Base-by-base conservation (phyloP, 2,113 vertebrate genomes). In the Paramormyrops kingsleyae region DNA sequence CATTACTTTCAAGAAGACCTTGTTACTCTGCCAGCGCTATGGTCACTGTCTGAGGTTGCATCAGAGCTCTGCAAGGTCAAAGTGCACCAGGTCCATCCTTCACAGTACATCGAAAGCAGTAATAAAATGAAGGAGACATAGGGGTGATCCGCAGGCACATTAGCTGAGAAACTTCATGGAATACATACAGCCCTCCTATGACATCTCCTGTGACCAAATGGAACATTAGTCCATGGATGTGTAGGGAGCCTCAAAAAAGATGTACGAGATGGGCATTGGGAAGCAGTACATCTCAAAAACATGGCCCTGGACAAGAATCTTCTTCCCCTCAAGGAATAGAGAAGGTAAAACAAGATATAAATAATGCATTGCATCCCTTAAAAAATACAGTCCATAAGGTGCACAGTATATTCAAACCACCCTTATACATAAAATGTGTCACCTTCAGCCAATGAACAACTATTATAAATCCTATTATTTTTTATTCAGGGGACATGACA, bases 221-320 rank as follows among this genome's bases (percentile, higher is more conserved):
- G 39, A 62, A 53, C 53, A 83, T 90, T 77, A 66, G 74, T 5
- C 19, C 77, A 53, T 1, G 35, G 91, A 53, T 59, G 87, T 90
- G 91, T 21, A 47, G 24, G 91, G 90, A 91, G 91, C 90, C 91
- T 90, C 83, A n/a, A 88, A 90, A 89, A 88, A 47, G 90, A 90
- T 93, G 94, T 93, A 93, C 90, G 90, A 93, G 83, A 87, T 56
- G 49, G 91, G 94, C 93, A 95, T 90, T 89, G 88, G 90, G 90
- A 93, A 94, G 92, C 91, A 92, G 92, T 91, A 94, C 93, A 92
- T 92, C 92, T 93, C 90, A 92, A 92, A 90, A 94, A 94, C 93
- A 94, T 86, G 92, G 92, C 90, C 89, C 91, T 90, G 91, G 90
- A 94, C 92, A 94, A 87, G 90, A n/a, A 89, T 89, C 89, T 89